phyloP scores from a whole-genome alignment of 2,113 vertebrate genomes.

The Hemibagrus wyckioides region DNA sequence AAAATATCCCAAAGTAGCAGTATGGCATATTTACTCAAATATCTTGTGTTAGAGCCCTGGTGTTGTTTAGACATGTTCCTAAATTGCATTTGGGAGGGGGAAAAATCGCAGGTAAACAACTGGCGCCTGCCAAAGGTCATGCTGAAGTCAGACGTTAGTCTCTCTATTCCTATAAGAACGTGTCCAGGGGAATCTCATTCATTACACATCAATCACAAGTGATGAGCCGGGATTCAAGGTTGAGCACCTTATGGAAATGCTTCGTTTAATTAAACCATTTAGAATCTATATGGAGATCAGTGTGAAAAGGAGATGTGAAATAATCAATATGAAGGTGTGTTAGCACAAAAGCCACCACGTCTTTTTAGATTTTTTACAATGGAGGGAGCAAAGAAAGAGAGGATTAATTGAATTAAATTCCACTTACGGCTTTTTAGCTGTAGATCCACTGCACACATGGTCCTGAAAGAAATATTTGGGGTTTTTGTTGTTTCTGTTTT shows the following conservation, averaged over 20 bases:
- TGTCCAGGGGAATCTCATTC: conserved; percentile 1
- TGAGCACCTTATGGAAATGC: neutral
- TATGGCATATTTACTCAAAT: neutral
- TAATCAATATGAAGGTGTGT: neutral
- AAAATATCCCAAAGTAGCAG: neutral
- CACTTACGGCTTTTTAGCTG: neutral
- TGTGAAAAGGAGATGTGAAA: neutral
- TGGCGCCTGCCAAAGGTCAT: conserved; percentile 10
- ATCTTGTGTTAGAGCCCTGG: neutral
- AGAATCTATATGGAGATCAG: neutral
- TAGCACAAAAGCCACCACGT: neutral
- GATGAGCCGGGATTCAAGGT: conserved; percentile 23
- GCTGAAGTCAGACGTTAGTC: conserved; percentile 27
- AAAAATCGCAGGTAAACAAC: neutral
- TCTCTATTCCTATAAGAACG: conserved; percentile 8
- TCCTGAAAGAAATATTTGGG: neutral
- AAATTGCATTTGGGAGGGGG: neutral
- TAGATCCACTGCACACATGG: neutral
- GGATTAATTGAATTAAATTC: neutral
- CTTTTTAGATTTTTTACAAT: neutral
- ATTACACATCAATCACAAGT: conserved; percentile 9
- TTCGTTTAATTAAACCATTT: neutral
- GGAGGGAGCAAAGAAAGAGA: neutral
- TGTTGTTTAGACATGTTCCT: neutral
- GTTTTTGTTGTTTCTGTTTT: neutral